Evolutionary conservation across 2,888 invertebrate species (phyloP), one percentile per base, ranked within the genome.

Genomic region (Tillus elongatus): DNA sequence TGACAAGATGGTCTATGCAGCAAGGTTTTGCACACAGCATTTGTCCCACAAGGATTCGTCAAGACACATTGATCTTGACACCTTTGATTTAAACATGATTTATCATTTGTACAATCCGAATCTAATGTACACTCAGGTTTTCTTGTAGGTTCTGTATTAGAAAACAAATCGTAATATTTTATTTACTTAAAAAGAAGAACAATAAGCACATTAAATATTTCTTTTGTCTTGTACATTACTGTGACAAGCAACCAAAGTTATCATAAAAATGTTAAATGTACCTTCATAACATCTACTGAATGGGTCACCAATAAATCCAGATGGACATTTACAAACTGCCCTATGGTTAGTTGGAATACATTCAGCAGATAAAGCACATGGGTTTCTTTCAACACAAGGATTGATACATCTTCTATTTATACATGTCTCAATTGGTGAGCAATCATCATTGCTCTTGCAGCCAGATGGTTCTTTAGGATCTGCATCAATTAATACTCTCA

Each of bases 51-150:
- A 2, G 85, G 83, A 53, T 82, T 79, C 30, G 74, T 76, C 12
- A 81, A 74, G 24, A 68, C 63, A 59, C 91, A 92, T 1, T 90
- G 89, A 54, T 88, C 76, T 57, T 82, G 78, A 56, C 92, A 92
- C 30, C 77, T 75, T 46, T 76, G 73, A 47, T 82, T 80, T 37
- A 87, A 77, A 57, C 92, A 92, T 1, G 89, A 83, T 54, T 81
- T 79, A 15, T 81, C 78, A 2, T 75, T 71, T 0, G 82, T 71
- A 56, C 92, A 92, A 39, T 88, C 82, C 0, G 74, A 70, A 57
- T 90, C 85, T 9, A 71, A 68, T 9, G 70, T 72, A 52, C 91
- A 91, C 54, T 82, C 82, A 3, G 79, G 73, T 39, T 73, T 65
- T 15, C 69, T 67, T 36, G 69, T 68, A 39, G 66, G 56, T 41